Conservation (phyloP, 35 echinoderm and acorn worm species). For the Ophioderma brevispina region DNA sequence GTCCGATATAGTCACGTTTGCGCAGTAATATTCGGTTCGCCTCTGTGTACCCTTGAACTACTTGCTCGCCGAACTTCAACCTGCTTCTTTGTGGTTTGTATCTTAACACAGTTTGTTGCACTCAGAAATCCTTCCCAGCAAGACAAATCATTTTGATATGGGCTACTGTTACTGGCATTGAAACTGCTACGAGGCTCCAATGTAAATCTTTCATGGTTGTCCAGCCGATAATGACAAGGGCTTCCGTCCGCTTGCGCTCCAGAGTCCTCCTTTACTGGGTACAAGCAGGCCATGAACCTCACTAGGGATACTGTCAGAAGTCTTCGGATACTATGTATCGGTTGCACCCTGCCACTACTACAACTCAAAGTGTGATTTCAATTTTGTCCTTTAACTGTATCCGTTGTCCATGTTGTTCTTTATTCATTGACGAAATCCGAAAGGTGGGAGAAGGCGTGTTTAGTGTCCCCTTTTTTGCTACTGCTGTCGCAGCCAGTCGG, state of each 20-base stretch:
- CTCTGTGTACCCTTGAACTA: background rate
- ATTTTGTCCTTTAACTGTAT: background rate
- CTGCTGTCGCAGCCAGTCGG: no score
- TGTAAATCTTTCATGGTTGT: background rate
- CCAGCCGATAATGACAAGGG: background rate
- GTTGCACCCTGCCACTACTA: background rate
- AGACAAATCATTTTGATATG: background rate
- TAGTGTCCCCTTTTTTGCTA: no score
- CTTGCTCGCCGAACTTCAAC: constrained; percentile 4
- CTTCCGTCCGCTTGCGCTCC: background rate
- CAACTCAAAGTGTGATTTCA: background rate
- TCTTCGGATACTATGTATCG: background rate
- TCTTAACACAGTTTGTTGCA: constrained; percentile 2
- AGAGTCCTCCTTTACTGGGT: background rate
- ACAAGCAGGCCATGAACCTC: background rate
- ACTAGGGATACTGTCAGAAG: background rate
- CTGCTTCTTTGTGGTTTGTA: background rate
- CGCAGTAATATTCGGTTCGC: background rate
- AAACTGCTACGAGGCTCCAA: background rate
- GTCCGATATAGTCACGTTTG: background rate
- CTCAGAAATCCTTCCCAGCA: constrained; percentile 26
- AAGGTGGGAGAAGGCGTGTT: no score
- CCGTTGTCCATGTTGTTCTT: background rate
- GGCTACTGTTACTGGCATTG: background rate
- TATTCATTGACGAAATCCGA: no score